Evolutionary conservation across 64 coral and sea anemone species (phyloP).

Genomic region (Porites lutea): DNA sequence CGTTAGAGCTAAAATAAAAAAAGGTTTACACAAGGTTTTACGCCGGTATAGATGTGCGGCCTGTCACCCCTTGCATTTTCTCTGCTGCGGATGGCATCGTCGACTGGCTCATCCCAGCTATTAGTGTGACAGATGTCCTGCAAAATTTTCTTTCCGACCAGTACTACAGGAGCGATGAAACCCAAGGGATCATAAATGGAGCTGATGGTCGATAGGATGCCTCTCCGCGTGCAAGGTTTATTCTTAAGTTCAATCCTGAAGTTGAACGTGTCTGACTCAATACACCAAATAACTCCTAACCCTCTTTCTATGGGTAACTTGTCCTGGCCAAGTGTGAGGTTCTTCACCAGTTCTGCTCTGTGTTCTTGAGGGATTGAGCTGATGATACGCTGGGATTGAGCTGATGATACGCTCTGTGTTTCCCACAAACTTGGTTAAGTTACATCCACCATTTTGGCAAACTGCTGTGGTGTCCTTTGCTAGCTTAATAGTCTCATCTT

Average conservation of each 20-base stretch:
- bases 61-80: too few species aligned
- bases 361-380: conserved; percentile 41
- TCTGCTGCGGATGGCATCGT: too few species aligned
- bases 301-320: conserved; percentile 48
- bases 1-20: too few species aligned
- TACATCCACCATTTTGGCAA: conserved; percentile 33
- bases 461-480: neutral
- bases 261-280: conserved; percentile 33
- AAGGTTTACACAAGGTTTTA: too few species aligned
- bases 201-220: conserved; percentile 39
- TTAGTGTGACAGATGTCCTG: conserved; percentile 32
- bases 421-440: conserved; percentile 60
- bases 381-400: too few species aligned
- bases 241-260: conserved; percentile 41
- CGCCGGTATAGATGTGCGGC: too few species aligned
- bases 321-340: conserved; percentile 37
- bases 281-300: conserved; percentile 26
- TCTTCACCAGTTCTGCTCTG: conserved; percentile 43
- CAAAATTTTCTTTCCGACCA: conserved; percentile 22
- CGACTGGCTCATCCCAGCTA: conserved; percentile 41
- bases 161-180: conserved; percentile 40
- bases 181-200: conserved; percentile 37
- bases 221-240: conserved; percentile 19
- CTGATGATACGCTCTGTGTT: conserved; percentile 37
- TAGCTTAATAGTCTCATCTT: conserved; percentile 29